Percentiles rank a stretch among this genome's conserved stretches.
phyloP scores from a whole-genome alignment of 2,797 vertebrate species.

The Alexandromys oeconomus region DNA sequence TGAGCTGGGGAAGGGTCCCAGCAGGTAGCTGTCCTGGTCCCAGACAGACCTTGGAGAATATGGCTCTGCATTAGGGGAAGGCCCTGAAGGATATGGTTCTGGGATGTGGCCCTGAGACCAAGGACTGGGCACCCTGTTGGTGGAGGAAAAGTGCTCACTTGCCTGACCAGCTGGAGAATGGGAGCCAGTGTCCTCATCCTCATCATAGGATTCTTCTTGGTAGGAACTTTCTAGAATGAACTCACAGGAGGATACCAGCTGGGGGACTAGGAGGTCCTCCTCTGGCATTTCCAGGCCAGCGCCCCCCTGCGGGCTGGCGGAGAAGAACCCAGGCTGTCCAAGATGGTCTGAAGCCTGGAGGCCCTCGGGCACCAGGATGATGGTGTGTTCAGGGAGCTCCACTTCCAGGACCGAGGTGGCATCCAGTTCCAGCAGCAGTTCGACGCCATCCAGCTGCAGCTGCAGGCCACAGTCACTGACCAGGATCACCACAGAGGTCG shows the following conservation, averaged over 20 bases:
- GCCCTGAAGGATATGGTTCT: rapidly evolving
- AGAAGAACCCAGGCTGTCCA: rapidly evolving
- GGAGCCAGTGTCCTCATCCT: not conserved
- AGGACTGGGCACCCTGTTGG: not conserved
- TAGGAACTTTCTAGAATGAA: not conserved
- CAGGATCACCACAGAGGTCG: not conserved
- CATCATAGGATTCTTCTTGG: not conserved
- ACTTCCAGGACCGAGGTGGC: slow-evolving; percentile 18
- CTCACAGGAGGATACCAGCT: not conserved
- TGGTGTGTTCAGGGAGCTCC: not conserved
- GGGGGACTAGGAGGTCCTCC: not conserved
- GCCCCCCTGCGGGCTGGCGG: not conserved
- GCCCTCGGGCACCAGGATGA: slow-evolving; percentile 59
- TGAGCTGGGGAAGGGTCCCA: not conserved
- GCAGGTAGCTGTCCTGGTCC: not conserved
- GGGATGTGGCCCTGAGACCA: not conserved
- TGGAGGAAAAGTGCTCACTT: not conserved
- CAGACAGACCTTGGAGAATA: rapidly evolving
- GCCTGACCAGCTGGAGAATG: not conserved
- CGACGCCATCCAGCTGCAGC: not conserved
- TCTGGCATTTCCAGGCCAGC: rapidly evolving
- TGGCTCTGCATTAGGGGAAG: not conserved
- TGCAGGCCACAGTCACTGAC: not conserved
- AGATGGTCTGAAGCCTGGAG: not conserved
- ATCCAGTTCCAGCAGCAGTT: slow-evolving; percentile 51